These are phyloP conservation scores for Drosophila prostipennis DNA, from an alignment of 2,888 invertebrate genomes.

Conservation along the genomic window DNA sequence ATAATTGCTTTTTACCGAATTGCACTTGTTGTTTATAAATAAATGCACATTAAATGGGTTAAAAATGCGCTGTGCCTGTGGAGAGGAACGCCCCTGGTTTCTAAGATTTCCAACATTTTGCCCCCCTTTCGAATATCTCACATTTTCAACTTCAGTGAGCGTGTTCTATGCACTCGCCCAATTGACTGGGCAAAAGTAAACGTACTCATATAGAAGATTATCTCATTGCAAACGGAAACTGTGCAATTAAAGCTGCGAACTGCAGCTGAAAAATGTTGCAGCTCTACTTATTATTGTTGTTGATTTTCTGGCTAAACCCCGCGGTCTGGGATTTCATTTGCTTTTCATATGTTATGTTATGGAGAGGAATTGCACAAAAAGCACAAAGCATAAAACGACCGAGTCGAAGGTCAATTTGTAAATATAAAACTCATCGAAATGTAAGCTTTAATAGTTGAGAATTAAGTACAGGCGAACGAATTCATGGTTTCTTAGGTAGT, in stretches of 20 bases:
- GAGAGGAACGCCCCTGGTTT: not conserved
- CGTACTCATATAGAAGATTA: conserved; percentile 61
- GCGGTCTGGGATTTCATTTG: not conserved
- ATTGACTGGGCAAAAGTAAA: conserved; percentile 29
- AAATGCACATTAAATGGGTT: conserved; percentile 37
- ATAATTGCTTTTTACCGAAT: conserved; percentile 25
- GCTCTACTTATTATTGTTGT: conserved; percentile 34
- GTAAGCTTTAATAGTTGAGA: no score
- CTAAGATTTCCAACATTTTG: not conserved
- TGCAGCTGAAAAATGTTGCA: conserved; percentile 20
- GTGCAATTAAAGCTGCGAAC: conserved; percentile 77
- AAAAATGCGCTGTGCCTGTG: conserved; percentile 23
- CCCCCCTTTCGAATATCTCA: not conserved
- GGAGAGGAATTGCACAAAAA: conserved; percentile 9
- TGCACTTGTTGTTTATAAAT: conserved; percentile 33
- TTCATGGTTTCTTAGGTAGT: no score
- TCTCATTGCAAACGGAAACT: conserved; percentile 81
- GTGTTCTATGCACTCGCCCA: conserved; percentile 47
- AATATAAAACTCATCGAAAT: no score
- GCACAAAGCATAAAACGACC: conserved; percentile 7
- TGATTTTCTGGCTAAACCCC: conserved; percentile 25
- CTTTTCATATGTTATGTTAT: not conserved
- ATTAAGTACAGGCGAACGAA: no score
- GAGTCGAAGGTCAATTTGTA: conserved; percentile 14
- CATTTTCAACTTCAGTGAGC: conserved; percentile 16